These are phyloP conservation scores for Crotalus adamanteus DNA, from an alignment of 2,797 vertebrate species.

Conservation along the genomic window DNA sequence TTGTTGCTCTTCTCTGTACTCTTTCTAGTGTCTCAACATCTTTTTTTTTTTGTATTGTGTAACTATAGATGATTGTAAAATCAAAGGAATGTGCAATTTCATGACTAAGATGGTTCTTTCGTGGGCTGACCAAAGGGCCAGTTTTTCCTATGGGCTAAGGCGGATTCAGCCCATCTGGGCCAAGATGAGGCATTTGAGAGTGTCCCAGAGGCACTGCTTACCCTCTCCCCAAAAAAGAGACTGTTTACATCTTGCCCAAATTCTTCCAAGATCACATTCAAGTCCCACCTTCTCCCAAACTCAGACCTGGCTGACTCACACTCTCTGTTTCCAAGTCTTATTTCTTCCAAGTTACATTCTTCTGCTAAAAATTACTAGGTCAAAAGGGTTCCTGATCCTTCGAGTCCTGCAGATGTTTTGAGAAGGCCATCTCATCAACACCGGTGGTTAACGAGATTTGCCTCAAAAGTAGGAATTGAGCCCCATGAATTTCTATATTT, in stretches of 20 bases:
- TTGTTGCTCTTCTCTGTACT: too few relatives aligned
- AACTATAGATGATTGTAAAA: neutral
- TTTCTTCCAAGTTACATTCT: neutral
- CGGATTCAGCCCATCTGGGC: neutral
- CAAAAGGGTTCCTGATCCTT: neutral
- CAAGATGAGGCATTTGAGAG: neutral
- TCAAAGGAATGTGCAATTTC: neutral
- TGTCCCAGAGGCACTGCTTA: neutral
- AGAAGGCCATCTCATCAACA: neutral
- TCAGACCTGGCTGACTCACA: neutral
- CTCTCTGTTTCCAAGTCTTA: neutral
- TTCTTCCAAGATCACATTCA: neutral
- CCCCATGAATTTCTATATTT: neutral
- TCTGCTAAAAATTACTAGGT: neutral
- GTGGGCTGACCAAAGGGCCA: neutral
- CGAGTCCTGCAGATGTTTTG: neutral
- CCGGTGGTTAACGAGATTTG: neutral
- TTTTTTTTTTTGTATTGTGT: too few relatives aligned
- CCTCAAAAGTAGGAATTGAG: neutral
- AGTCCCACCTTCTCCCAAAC: neutral
- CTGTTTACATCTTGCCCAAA: neutral
- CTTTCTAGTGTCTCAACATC: too few relatives aligned
- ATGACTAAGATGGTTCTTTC: neutral
- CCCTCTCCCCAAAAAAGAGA: neutral
- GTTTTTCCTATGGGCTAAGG: neutral